Conservation (phyloP, 92 coral and sea anemone genomes). For the Epizoanthus stellaris region DNA sequence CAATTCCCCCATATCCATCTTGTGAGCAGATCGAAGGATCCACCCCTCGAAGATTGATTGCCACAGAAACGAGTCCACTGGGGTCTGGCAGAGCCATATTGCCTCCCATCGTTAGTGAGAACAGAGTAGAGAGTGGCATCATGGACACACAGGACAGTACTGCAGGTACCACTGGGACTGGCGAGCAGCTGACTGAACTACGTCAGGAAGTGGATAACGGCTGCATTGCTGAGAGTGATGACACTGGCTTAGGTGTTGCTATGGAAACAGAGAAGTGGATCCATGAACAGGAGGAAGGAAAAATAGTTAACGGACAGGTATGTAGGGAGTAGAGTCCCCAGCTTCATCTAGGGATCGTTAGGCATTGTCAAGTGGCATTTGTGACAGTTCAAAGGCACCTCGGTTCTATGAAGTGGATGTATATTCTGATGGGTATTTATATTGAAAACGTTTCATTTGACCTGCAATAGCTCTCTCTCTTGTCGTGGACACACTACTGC, state of each 20-base stretch:
- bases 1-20: slow-evolving; percentile 29
- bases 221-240: not conserved
- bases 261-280: too few species aligned
- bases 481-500: too few species aligned
- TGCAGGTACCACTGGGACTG: not conserved
- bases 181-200: not conserved
- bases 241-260: not conserved
- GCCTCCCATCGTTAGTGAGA: slow-evolving; percentile 10
- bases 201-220: not conserved
- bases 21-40: slow-evolving; percentile 9
- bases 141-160: not conserved
- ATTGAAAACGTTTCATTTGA: too few species aligned
- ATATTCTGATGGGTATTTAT: too few species aligned
- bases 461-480: too few species aligned
- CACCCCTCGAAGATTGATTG: not conserved
- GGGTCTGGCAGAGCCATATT: not conserved
- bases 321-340: too few species aligned
- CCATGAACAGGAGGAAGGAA: slow-evolving; percentile 2
- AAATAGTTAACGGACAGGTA: not conserved
- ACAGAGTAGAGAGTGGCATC: not conserved
- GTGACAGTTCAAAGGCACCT: too few species aligned
- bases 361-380: too few species aligned
- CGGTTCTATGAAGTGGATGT: too few species aligned
- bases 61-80: slow-evolving; percentile 9
- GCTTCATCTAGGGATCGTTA: too few species aligned